Evolutionary conservation across 2,888 invertebrate genomes (phyloP).

Genomic region (Eucriotettix oculatus): DNA sequence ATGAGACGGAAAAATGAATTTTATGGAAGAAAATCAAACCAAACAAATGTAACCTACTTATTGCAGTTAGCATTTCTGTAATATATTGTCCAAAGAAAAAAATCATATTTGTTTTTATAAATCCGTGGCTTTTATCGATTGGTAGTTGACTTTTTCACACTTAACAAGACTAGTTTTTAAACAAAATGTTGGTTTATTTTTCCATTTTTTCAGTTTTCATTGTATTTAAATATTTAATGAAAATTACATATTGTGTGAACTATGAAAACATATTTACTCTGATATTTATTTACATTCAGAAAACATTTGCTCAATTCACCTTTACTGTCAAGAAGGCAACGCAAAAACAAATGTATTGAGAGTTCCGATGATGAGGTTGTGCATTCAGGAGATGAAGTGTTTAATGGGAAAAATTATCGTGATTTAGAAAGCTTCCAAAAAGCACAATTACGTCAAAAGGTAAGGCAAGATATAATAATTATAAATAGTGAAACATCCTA

Average conservation of each 20-base stretch:
- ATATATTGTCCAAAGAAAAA: no score
- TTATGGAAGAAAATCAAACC: no score
- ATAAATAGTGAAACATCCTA: no score
- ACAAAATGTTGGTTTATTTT: no score
- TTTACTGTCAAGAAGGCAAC: constrained; percentile 52
- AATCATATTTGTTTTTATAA: no score
- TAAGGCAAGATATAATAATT: constrained; percentile 24
- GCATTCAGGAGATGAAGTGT: constrained; percentile 35
- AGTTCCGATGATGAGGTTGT: constrained; percentile 68
- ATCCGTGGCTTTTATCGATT: no score
- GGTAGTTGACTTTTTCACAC: no score
- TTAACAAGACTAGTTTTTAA: no score
- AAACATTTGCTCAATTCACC: constrained; percentile 71
- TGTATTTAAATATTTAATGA: not conserved
- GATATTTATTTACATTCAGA: constrained; percentile 19
- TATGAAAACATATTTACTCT: not conserved
- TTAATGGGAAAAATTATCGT: constrained; percentile 56
- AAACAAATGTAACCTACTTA: no score
- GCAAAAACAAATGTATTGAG: constrained; percentile 55
- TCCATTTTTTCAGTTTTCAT: not conserved
- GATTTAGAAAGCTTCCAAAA: constrained; percentile 85
- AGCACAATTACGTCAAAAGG: constrained; percentile 80
- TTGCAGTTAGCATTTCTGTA: no score
- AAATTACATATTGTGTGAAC: not conserved
- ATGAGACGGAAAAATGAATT: no score